These are phyloP conservation scores for Hyperoodon ampullatus DNA, from an alignment of 2,113 vertebrate genomes.

Conservation along the genomic window DNA sequence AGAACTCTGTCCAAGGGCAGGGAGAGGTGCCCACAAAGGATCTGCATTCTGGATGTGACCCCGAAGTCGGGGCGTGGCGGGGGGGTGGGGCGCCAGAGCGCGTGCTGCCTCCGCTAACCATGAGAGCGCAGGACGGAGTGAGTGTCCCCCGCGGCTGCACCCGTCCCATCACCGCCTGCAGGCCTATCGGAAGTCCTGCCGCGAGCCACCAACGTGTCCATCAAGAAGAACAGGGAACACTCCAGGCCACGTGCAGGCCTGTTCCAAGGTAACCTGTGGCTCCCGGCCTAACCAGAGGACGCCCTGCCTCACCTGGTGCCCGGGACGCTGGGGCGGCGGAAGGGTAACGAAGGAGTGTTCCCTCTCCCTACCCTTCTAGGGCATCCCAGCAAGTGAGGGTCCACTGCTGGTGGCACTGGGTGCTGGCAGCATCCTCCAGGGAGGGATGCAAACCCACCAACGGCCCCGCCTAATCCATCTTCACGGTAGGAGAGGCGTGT, in stretches of 20 bases:
- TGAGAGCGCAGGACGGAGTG: rapidly evolving
- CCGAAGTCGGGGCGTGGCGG: no score
- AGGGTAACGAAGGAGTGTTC: rapidly evolving
- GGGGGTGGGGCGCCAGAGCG: neutral
- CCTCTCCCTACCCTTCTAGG: rapidly evolving
- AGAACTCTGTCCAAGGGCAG: neutral
- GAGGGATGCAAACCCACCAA: rapidly evolving
- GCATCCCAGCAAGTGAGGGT: rapidly evolving
- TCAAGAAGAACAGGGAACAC: neutral
- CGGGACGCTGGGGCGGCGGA: rapidly evolving
- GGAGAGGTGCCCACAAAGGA: neutral
- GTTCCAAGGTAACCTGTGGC: neutral
- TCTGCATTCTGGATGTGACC: no score
- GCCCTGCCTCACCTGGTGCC: rapidly evolving
- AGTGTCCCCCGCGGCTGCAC: rapidly evolving
- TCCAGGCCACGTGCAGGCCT: rapidly evolving
- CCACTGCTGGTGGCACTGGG: rapidly evolving
- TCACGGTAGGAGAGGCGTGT: rapidly evolving
- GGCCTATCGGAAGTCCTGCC: neutral
- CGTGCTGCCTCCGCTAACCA: rapidly evolving
- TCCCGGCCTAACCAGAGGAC: neutral
- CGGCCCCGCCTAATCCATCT: rapidly evolving
- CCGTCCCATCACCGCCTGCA: rapidly evolving
- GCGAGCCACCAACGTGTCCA: neutral
- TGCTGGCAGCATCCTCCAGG: rapidly evolving